Evolutionary conservation across 2,888 invertebrate species (phyloP).

Genomic region (Tortrix viridana): DNA sequence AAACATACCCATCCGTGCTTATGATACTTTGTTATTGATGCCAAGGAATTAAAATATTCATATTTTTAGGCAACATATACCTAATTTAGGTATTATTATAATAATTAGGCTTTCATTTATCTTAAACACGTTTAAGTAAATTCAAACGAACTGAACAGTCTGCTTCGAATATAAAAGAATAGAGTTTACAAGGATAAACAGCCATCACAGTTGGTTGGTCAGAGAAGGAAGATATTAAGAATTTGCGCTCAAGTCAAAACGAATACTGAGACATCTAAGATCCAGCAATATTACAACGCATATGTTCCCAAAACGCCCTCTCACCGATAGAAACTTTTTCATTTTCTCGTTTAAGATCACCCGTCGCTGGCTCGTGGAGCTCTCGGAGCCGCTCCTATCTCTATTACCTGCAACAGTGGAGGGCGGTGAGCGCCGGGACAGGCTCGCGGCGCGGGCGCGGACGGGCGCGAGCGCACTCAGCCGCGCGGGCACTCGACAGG

Average conservation of each 20-base stretch:
- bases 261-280: slow-evolving; percentile 73
- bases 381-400: slow-evolving; percentile 86
- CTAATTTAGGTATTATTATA: too few relatives aligned
- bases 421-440: slow-evolving; percentile 64
- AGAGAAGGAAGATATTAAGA: slow-evolving; percentile 65
- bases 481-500: slow-evolving; percentile 40
- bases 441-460: slow-evolving; percentile 62
- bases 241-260: slow-evolving; percentile 60
- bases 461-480: slow-evolving; percentile 43
- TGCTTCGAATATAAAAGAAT: slow-evolving; percentile 38
- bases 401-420: slow-evolving; percentile 84
- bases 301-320: slow-evolving; percentile 72
- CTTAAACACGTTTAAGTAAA: slow-evolving; percentile 26
- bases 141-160: slow-evolving; percentile 28
- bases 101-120: neutral
- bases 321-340: slow-evolving; percentile 97
- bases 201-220: slow-evolving; percentile 71
- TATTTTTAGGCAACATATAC: too few relatives aligned
- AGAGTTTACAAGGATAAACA: slow-evolving; percentile 56
- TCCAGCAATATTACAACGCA: slow-evolving; percentile 75
- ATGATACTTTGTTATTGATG: neutral
- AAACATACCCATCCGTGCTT: slow-evolving; percentile 23
- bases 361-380: slow-evolving; percentile 91
- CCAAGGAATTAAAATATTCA: too few relatives aligned
- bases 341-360: slow-evolving; percentile 96